These are phyloP conservation scores for Collichthys lucidus DNA, from an alignment of 2,113 vertebrate genomes.

Conservation along the genomic window DNA sequence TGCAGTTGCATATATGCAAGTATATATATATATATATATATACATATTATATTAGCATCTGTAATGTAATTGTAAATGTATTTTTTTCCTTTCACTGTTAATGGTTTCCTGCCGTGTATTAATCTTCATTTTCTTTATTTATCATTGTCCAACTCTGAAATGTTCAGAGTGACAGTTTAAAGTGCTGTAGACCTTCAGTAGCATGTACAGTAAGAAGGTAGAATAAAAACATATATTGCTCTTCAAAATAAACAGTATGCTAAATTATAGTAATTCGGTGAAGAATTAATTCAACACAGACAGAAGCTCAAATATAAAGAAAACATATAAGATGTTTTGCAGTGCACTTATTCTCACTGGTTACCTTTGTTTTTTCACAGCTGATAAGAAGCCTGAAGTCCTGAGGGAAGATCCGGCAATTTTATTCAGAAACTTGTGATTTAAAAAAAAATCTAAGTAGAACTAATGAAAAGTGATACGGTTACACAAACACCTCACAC, in stretches of 20 bases:
- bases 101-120: neutral
- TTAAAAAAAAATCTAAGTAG: neutral
- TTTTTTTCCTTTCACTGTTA: too few relatives aligned
- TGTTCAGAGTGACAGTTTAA: neutral
- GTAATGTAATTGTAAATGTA: too few relatives aligned
- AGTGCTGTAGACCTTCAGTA: too few relatives aligned
- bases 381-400: neutral
- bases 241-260: too few relatives aligned
- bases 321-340: neutral
- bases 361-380: too few relatives aligned
- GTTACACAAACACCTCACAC: neutral
- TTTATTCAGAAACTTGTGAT: conserved; percentile 5
- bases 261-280: neutral
- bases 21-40: too few relatives aligned
- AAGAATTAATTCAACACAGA: neutral
- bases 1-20: too few relatives aligned
- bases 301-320: neutral
- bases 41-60: neutral
- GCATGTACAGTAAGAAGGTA: too few relatives aligned
- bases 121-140: neutral
- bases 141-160: neutral
- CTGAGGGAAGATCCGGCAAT: neutral
- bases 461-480: neutral
- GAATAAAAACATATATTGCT: neutral
- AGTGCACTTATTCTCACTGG: neutral